Conservation (phyloP, 2,797 vertebrate genomes). For the Sus cebifrons region DNA sequence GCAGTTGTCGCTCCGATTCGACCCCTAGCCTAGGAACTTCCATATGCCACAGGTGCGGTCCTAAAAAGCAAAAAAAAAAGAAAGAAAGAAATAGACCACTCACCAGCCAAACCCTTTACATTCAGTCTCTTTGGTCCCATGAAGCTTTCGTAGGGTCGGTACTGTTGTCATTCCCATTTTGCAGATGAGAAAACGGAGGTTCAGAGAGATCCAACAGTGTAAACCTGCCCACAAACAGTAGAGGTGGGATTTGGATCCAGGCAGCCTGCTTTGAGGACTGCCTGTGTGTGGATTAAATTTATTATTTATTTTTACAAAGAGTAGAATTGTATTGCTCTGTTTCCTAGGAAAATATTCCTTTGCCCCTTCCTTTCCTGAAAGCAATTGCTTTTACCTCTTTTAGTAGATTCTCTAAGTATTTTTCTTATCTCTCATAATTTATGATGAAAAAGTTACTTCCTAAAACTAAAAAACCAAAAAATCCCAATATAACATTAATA, state of each 20-base stretch:
- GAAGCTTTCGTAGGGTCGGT: background rate
- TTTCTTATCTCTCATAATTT: background rate
- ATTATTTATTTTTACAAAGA: background rate
- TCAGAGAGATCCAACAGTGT: background rate
- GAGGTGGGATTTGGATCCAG: background rate
- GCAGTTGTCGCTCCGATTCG: too few relatives aligned
- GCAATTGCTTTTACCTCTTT: background rate
- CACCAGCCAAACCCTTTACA: background rate
- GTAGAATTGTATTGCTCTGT: background rate
- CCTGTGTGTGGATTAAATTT: background rate
- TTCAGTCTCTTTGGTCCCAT: background rate
- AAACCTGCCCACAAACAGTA: background rate
- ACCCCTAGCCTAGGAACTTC: too few relatives aligned
- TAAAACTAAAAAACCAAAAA: constrained; percentile 37
- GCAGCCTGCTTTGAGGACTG: background rate
- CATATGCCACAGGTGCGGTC: too few relatives aligned
- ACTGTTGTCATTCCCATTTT: background rate
- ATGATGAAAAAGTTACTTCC: constrained; percentile 10
- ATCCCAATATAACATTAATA: background rate
- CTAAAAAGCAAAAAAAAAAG: too few relatives aligned
- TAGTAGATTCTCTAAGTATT: background rate
- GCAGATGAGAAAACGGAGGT: background rate
- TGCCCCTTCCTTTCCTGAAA: background rate
- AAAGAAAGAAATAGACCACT: background rate
- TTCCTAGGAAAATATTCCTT: background rate